Conservation (phyloP, 2,888 invertebrate species). For the Villa cingulata region DNA sequence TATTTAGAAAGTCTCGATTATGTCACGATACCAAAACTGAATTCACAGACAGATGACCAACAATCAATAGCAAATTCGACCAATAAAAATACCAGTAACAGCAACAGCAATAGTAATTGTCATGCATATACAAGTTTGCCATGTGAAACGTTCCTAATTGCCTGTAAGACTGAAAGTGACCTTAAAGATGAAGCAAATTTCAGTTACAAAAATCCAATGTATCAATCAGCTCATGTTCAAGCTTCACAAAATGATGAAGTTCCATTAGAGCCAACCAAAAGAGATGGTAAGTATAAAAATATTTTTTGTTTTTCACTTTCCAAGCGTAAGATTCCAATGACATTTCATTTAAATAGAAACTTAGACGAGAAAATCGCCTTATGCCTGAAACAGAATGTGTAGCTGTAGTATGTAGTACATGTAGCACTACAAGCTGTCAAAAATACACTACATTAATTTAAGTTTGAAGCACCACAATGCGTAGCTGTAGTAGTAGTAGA, state of each 20-base stretch:
- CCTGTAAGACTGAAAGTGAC: conserved; percentile 19
- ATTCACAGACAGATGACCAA: conserved; percentile 22
- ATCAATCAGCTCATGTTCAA: conserved; percentile 59
- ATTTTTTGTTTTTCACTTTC: too few relatives aligned
- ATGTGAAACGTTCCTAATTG: conserved; percentile 17
- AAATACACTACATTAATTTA: too few relatives aligned
- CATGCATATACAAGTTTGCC: conserved; percentile 39
- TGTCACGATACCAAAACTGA: conserved; percentile 16
- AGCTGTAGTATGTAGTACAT: too few relatives aligned
- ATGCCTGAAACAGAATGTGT: too few relatives aligned
- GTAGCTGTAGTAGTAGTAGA: too few relatives aligned
- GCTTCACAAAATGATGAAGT: conserved; percentile 1
- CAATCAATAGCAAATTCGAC: too few relatives aligned
- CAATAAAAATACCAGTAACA: too few relatives aligned
- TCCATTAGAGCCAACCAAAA: conserved; percentile 22
- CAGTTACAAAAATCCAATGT: conserved; percentile 58
- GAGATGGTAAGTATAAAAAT: conserved; percentile 40
- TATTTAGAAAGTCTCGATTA: neutral
- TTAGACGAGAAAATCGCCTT: too few relatives aligned
- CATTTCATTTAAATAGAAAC: too few relatives aligned
- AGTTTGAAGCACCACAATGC: too few relatives aligned
- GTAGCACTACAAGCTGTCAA: too few relatives aligned
- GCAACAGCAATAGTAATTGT: neutral
- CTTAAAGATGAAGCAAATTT: conserved; percentile 42
- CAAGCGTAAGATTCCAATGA: too few relatives aligned